phyloP scores from a whole-genome alignment of 2,113 vertebrate genomes.

The Syngnathoides biaculeatus region DNA sequence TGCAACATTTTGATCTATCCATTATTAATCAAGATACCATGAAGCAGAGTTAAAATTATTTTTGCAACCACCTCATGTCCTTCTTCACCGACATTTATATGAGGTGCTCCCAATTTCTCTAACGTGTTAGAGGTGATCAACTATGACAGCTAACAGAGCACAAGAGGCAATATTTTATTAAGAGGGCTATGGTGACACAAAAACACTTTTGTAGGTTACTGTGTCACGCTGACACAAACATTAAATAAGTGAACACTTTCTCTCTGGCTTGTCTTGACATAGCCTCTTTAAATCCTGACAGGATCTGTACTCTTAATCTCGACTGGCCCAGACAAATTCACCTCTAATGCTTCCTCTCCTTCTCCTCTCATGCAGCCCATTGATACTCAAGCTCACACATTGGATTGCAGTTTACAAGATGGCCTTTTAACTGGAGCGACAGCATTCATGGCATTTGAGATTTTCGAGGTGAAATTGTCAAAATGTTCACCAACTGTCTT shows the following conservation, averaged over 20 bases:
- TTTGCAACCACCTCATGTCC: not conserved
- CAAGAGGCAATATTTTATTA: not conserved
- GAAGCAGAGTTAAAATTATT: not conserved
- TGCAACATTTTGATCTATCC: not conserved
- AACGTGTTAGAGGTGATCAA: not conserved
- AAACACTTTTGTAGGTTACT: not conserved
- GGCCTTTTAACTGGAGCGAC: too few relatives aligned
- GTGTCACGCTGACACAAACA: not conserved
- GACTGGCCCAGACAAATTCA: conserved; percentile 14
- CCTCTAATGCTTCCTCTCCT: not conserved
- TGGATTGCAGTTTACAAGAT: not conserved
- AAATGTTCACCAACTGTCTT: too few relatives aligned
- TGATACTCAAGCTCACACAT: not conserved
- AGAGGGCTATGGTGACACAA: not conserved
- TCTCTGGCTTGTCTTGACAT: not conserved
- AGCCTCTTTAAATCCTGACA: not conserved
- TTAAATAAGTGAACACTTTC: conserved; percentile 22
- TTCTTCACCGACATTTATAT: too few relatives aligned
- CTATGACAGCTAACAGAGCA: not conserved
- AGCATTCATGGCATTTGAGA: too few relatives aligned
- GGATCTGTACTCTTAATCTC: conserved; percentile 29
- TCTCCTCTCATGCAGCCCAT: not conserved
- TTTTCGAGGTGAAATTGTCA: too few relatives aligned
- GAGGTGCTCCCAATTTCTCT: not conserved
- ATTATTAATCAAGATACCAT: not conserved